Percentiles rank a stretch among this genome's conserved stretches.
phyloP scores from a whole-genome alignment of 2,888 invertebrate genomes.

The Papilio gigon region DNA sequence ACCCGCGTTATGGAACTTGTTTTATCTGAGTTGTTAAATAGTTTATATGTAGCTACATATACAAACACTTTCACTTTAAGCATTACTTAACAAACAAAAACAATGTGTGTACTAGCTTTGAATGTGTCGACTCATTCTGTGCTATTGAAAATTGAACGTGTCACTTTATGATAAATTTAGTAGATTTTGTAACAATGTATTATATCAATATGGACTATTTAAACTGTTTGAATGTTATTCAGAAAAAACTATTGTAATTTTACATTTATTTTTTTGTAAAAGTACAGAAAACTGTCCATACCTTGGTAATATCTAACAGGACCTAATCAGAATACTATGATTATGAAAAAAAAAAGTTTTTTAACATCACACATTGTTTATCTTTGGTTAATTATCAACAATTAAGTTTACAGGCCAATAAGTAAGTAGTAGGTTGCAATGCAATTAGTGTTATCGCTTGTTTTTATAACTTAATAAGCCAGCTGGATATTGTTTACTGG shows the following conservation, averaged over 20 bases:
- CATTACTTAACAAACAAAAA: conserved; percentile 7
- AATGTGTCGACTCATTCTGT: conserved; percentile 6
- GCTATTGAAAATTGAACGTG: not conserved
- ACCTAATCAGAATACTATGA: not conserved
- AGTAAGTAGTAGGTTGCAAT: conserved; percentile 28
- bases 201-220: not conserved
- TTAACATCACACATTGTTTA: not conserved
- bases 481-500: conserved; percentile 1
- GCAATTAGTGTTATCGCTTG: conserved; percentile 28
- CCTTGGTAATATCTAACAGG: not conserved
- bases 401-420: conserved; percentile 13
- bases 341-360: not conserved
- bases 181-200: not conserved
- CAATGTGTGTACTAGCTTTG: conserved; percentile 5
- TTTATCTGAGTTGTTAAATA: conserved; percentile 27
- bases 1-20: not conserved
- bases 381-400: not conserved
- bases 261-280: too few relatives aligned
- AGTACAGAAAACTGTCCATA: not conserved
- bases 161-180: not conserved
- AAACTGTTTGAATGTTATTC: too few relatives aligned
- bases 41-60: not conserved
- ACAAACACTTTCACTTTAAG: conserved; percentile 28
- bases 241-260: too few relatives aligned
- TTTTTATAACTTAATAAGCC: conserved; percentile 23